Evolutionary conservation across 2,113 vertebrate species (phyloP).

Genomic region (Entomyzon cyanotis): DNA sequence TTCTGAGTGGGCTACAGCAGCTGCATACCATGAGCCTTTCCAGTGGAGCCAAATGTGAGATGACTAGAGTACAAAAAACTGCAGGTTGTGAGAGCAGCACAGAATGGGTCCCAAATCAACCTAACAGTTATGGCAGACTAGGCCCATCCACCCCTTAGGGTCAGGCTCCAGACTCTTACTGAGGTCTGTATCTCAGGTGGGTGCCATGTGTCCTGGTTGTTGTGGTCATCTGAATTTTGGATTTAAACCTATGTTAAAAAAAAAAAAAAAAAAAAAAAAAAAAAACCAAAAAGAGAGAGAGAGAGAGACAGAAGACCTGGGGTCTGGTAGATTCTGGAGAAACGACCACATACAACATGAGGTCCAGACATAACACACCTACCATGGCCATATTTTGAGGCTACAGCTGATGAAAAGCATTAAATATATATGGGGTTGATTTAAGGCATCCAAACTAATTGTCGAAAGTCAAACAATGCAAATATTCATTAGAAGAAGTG

Average conservation of each 20-base stretch:
- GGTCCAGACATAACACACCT: background rate
- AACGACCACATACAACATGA: background rate
- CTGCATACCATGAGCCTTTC: background rate
- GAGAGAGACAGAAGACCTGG: background rate
- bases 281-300: background rate
- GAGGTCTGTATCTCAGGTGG: background rate
- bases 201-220: background rate
- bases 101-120: background rate
- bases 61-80: too few species aligned
- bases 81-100: background rate
- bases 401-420: background rate
- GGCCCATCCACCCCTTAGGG: too few species aligned
- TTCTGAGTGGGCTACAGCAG: background rate
- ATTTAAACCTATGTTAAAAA: background rate
- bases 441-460: background rate
- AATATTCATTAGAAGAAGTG: background rate
- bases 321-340: background rate
- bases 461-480: background rate
- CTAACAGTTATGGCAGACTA: background rate
- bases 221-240: background rate
- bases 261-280: background rate
- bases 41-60: background rate
- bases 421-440: background rate
- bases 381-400: background rate
- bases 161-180: fast-evolving